These are phyloP conservation scores for Macropis europaea DNA, from an alignment of 2,888 invertebrate genomes.

Conservation along the genomic window DNA sequence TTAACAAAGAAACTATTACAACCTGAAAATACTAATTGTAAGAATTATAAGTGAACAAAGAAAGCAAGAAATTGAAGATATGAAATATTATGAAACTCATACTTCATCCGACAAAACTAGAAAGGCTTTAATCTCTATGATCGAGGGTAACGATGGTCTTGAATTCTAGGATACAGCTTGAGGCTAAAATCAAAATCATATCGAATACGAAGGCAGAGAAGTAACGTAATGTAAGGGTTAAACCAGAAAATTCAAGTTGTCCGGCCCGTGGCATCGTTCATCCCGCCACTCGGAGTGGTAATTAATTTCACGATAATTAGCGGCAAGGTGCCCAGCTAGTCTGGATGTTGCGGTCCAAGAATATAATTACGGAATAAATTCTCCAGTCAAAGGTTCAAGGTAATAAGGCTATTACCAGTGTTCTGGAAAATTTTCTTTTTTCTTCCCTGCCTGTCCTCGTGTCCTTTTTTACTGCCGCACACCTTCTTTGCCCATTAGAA, in stretches of 20 bases:
- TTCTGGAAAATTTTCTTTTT: slow-evolving; percentile 38
- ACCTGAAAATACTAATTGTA: no score
- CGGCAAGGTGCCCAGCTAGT: slow-evolving; percentile 49
- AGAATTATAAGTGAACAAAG: no score
- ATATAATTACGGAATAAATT: slow-evolving; percentile 69
- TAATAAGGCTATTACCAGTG: slow-evolving; percentile 56
- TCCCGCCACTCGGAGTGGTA: slow-evolving; percentile 65
- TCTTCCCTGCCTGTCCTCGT: not conserved
- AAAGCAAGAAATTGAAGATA: not conserved
- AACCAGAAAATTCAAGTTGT: slow-evolving; percentile 42
- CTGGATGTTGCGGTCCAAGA: slow-evolving; percentile 28
- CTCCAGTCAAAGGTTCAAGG: slow-evolving; percentile 54
- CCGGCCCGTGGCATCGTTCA: slow-evolving; percentile 61
- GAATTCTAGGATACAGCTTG: slow-evolving; percentile 38
- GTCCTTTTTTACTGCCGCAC: not conserved
- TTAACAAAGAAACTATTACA: no score
- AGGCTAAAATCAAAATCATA: slow-evolving; percentile 30
- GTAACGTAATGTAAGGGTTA: slow-evolving; percentile 27
- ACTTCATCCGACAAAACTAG: slow-evolving; percentile 43
- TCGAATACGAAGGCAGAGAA: slow-evolving; percentile 19
- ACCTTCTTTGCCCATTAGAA: not conserved
- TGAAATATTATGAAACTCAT: slow-evolving; percentile 12
- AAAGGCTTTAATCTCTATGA: slow-evolving; percentile 60
- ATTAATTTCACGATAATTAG: slow-evolving; percentile 74
- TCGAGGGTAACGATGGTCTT: slow-evolving; percentile 44